Evolutionary conservation across 2,888 invertebrate species (phyloP).

Genomic region (Hanleya hanleyi): DNA sequence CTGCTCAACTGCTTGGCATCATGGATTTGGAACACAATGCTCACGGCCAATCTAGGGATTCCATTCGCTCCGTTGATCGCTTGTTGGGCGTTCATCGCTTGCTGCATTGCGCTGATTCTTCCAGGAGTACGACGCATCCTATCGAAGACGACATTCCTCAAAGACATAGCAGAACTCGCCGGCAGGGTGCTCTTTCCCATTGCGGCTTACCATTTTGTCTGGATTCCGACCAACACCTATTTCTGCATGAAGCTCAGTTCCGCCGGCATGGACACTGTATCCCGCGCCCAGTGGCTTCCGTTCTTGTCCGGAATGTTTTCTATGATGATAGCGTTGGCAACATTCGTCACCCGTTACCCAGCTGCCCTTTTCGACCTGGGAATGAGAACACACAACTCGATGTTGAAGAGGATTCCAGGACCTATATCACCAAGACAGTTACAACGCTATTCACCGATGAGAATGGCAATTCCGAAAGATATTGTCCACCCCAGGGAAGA

Average conservation of each 20-base stretch:
- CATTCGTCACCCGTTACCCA: not conserved
- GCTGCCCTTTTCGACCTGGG: not conserved
- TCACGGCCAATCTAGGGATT: not conserved
- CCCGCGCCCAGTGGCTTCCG: not conserved
- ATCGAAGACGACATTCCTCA: not conserved
- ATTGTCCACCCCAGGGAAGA: not conserved
- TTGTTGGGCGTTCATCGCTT: not conserved
- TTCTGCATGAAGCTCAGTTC: not conserved
- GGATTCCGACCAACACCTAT: not conserved
- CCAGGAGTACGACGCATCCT: not conserved
- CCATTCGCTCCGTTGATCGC: not conserved
- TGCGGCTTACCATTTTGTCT: not conserved
- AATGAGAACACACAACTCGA: not conserved
- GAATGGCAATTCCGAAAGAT: not conserved
- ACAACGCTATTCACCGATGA: not conserved
- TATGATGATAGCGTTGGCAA: not conserved
- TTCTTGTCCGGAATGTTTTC: not conserved
- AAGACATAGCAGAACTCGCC: not conserved
- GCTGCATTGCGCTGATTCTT: not conserved
- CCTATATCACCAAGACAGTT: not conserved
- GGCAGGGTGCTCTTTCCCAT: not conserved
- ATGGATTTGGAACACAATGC: not conserved
- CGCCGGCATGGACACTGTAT: not conserved
- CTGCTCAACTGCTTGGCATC: not conserved
- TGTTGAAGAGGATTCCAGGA: not conserved